Percentiles rank a stretch among this genome's conserved stretches.
Conservation (phyloP, 23 tunicate species). For the Halocynthia aurantium region DNA sequence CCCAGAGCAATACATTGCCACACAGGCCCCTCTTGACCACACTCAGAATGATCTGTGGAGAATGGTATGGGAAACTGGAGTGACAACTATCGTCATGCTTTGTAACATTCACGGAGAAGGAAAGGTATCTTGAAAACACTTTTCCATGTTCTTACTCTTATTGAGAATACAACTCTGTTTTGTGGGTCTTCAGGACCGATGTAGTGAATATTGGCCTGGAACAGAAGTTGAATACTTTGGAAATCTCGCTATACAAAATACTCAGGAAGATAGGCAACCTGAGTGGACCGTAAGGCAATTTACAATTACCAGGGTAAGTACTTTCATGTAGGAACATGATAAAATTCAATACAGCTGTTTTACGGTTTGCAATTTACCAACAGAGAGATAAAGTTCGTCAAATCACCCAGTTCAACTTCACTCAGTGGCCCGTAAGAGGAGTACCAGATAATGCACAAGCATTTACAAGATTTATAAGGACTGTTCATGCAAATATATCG, state of each 20-base stretch:
- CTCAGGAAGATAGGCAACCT: slow-evolving; percentile 30
- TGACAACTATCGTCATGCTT: slow-evolving; percentile 33
- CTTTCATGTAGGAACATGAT: background rate
- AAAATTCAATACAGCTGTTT: background rate
- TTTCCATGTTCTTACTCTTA: background rate
- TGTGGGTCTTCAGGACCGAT: slow-evolving; percentile 19
- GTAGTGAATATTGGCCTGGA: slow-evolving; percentile 50
- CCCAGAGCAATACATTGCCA: slow-evolving; percentile 54
- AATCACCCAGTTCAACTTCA: slow-evolving; percentile 46
- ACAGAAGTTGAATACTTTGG: slow-evolving; percentile 44
- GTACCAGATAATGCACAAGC: slow-evolving; percentile 30
- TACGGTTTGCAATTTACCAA: background rate
- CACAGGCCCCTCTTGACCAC: slow-evolving; percentile 57
- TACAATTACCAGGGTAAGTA: slow-evolving; percentile 24
- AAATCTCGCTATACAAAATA: slow-evolving; percentile 31
- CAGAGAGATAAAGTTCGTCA: slow-evolving; percentile 46
- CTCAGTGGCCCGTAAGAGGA: slow-evolving; percentile 40
- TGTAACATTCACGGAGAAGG: slow-evolving; percentile 26
- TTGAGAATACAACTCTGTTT: background rate
- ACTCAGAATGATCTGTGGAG: slow-evolving; percentile 70
- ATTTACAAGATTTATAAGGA: slow-evolving; percentile 32
- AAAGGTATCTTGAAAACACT: slow-evolving; percentile 10
- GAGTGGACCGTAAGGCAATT: slow-evolving; percentile 63
- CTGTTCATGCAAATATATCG: slow-evolving; percentile 8
- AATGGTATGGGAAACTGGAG: slow-evolving; percentile 69